Conservation (phyloP, 2,888 invertebrate genomes). For the Phalangium opilio region DNA sequence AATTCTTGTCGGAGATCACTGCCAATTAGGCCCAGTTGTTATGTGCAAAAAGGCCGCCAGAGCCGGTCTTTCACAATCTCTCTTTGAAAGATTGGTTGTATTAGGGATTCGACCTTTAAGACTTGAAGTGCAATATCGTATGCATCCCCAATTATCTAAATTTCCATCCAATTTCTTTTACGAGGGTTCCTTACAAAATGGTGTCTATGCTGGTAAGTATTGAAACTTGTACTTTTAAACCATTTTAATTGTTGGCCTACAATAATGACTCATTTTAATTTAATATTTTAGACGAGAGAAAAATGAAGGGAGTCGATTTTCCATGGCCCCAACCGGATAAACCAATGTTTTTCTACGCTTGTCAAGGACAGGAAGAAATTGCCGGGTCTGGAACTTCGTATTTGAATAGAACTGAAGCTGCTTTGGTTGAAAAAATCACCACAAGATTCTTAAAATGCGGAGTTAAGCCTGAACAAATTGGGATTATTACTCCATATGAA, state of each 20-base stretch:
- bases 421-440: conserved; percentile 94
- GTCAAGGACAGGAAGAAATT: conserved; percentile 96
- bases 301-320: conserved; percentile 77
- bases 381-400: conserved; percentile 98
- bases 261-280: neutral
- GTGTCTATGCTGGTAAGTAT: conserved; percentile 63
- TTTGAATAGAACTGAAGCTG: conserved; percentile 92
- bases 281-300: conserved; percentile 55
- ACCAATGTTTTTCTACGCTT: conserved; percentile 98
- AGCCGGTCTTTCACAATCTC: conserved; percentile 89
- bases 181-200: conserved; percentile 96
- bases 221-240: neutral
- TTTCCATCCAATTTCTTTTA: conserved; percentile 99
- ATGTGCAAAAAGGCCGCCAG: conserved; percentile 98
- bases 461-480: conserved; percentile 93
- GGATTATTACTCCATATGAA: conserved; percentile 97
- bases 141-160: conserved; percentile 94
- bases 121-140: conserved; percentile 93
- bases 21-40: conserved; percentile 95
- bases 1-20: conserved; percentile 96
- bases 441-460: conserved; percentile 88
- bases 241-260: neutral
- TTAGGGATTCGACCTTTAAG: conserved; percentile 93
- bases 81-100: conserved; percentile 93
- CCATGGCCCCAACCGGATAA: conserved; percentile 94